phyloP scores from a whole-genome alignment of 2,113 vertebrate species.

The Australoheros scitulus region DNA sequence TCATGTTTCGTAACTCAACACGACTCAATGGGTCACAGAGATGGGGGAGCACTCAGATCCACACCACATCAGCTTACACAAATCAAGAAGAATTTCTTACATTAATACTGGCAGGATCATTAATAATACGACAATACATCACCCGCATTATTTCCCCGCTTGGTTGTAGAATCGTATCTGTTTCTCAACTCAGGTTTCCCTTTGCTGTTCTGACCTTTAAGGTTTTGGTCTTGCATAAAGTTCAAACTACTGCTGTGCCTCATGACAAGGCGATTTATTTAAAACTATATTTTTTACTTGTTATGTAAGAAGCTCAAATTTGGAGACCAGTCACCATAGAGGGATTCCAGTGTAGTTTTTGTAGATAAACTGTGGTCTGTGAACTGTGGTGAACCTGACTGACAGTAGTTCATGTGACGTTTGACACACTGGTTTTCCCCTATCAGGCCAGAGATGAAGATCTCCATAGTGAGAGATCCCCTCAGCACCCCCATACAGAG shows the following conservation, averaged over 20 bases:
- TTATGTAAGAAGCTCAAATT: slow-evolving; percentile 42
- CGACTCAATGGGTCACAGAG: slow-evolving; percentile 72
- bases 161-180: slow-evolving; percentile 28
- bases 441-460: slow-evolving; percentile 81
- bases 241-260: slow-evolving; percentile 11
- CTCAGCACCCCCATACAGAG: slow-evolving; percentile 71
- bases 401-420: neutral
- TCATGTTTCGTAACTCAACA: slow-evolving; percentile 80
- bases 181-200: slow-evolving; percentile 41
- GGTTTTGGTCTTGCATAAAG: slow-evolving; percentile 12
- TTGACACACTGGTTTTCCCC: slow-evolving; percentile 47
- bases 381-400: neutral
- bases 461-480: slow-evolving; percentile 75
- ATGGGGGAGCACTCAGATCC: slow-evolving; percentile 68
- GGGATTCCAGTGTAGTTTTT: slow-evolving; percentile 23
- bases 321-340: slow-evolving; percentile 11
- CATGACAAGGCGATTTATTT: slow-evolving; percentile 39
- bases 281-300: slow-evolving; percentile 39
- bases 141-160: slow-evolving; percentile 33
- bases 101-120: slow-evolving; percentile 64
- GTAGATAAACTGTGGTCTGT: slow-evolving; percentile 5
- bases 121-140: slow-evolving; percentile 67
- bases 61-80: slow-evolving; percentile 63
- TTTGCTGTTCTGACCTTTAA: slow-evolving; percentile 46
- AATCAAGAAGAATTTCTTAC: slow-evolving; percentile 74